A percentile compares a stretch with the other conserved stretches of the same genome.
phyloP scores from a whole-genome alignment of 2,113 vertebrate species.

The Illadopsis cleaveri region DNA sequence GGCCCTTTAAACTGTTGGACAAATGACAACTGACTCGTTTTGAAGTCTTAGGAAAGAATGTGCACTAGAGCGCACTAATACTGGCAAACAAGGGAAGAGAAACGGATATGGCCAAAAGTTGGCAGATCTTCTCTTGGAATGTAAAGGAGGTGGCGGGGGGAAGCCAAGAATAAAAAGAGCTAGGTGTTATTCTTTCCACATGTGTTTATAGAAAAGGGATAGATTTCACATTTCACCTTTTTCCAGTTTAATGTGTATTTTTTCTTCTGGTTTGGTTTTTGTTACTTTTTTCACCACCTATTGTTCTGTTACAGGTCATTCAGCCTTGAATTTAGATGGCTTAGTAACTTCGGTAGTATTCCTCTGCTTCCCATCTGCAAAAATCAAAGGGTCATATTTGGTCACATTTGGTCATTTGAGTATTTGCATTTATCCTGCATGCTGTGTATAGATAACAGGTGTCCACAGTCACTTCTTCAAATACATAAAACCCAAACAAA shows the following conservation, averaged over 20 bases:
- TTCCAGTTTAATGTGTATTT: constrained; percentile 29
- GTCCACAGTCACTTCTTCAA: background rate
- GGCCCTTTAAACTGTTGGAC: background rate
- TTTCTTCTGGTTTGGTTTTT: constrained; percentile 15
- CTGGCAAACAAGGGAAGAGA: constrained; percentile 30
- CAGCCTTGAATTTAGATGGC: background rate
- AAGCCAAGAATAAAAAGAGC: constrained; percentile 32
- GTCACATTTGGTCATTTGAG: background rate
- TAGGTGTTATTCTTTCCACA: constrained; percentile 62
- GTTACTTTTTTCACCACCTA: background rate
- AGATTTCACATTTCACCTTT: constrained; percentile 51
- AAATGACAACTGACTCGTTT: constrained; percentile 3
- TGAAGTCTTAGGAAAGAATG: constrained; percentile 51
- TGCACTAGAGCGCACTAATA: constrained; percentile 3
- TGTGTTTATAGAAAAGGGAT: constrained; percentile 54
- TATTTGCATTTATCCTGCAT: background rate
- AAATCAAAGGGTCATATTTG: background rate
- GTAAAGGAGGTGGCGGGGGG: background rate
- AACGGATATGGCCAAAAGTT: background rate
- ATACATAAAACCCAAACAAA: background rate
- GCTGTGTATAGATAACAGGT: background rate
- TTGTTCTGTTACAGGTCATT: constrained; percentile 21
- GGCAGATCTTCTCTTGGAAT: constrained; percentile 46
- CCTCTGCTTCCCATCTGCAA: background rate
- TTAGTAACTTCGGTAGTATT: background rate